These are phyloP conservation scores for Pseudoips prasinana DNA, from an alignment of 2,888 invertebrate genomes.

Conservation along the genomic window DNA sequence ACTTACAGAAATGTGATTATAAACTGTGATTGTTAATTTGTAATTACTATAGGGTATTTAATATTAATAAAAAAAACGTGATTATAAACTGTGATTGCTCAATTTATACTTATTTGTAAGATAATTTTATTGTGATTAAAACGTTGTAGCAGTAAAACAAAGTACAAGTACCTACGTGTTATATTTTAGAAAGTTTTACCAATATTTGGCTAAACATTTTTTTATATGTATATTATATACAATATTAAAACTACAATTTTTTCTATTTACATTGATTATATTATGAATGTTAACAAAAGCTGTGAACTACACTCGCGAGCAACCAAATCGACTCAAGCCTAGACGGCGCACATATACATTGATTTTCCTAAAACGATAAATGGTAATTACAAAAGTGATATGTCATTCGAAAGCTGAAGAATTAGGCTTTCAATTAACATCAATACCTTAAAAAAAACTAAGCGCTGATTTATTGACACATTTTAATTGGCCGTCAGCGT, in stretches of 20 bases:
- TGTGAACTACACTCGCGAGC: too few species aligned
- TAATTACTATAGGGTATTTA: slow-evolving; percentile 10
- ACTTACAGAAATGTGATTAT: slow-evolving; percentile 12
- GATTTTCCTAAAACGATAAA: too few species aligned
- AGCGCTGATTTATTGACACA: too few species aligned
- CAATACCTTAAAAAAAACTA: too few species aligned
- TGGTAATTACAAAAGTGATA: too few species aligned
- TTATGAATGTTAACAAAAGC: slow-evolving; percentile 10
- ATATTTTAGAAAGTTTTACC: slow-evolving; percentile 9
- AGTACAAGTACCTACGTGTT: slow-evolving; percentile 10
- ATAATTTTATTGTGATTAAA: slow-evolving; percentile 9
- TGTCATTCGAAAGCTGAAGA: too few species aligned
- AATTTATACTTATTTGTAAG: slow-evolving; percentile 9
- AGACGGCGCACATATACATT: too few species aligned
- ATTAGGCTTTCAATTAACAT: too few species aligned
- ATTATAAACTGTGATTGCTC: slow-evolving; percentile 11
- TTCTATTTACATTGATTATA: slow-evolving; percentile 10
- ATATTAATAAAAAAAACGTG: slow-evolving; percentile 12
- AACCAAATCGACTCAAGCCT: too few species aligned
- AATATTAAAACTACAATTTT: slow-evolving; percentile 10
- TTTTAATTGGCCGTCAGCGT: too few species aligned
- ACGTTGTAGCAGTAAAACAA: slow-evolving; percentile 11
- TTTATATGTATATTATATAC: slow-evolving; percentile 10
- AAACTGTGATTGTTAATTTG: slow-evolving; percentile 7
- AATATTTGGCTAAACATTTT: slow-evolving; percentile 9